A percentile compares a stretch with the other conserved stretches of the same genome.
Evolutionary conservation across 1,140 invertebrate species (phyloP).

Genomic region (Camponotus vicinus): DNA sequence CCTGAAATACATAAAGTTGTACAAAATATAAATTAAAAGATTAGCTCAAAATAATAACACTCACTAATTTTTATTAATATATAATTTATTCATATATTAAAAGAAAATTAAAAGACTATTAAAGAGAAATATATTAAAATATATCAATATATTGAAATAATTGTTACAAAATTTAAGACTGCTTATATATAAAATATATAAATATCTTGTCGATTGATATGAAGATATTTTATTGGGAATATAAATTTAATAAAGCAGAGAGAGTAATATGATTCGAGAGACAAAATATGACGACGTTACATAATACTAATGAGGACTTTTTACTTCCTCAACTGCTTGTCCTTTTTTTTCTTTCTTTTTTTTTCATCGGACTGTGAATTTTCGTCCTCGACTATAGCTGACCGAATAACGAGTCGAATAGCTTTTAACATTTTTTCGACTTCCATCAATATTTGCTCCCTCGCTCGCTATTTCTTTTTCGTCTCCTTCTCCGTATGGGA

Average conservation of each 20-base stretch:
- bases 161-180: neutral
- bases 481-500: conserved; percentile 44
- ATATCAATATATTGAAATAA: too few species aligned
- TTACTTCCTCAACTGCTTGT: conserved; percentile 39
- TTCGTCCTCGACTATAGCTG: conserved; percentile 44
- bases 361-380: conserved; percentile 47
- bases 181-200: too few species aligned
- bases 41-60: too few species aligned
- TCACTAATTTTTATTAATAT: too few species aligned
- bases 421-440: conserved; percentile 76
- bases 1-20: neutral
- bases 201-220: neutral
- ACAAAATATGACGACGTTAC: conserved; percentile 26
- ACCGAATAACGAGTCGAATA: conserved; percentile 61
- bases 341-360: neutral
- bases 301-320: conserved; percentile 40
- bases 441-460: conserved; percentile 74
- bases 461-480: conserved; percentile 44
- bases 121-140: too few species aligned
- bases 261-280: neutral
- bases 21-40: too few species aligned
- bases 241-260: neutral
- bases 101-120: too few species aligned
- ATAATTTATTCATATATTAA: too few species aligned
- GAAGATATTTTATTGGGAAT: neutral